Percentiles rank a stretch among this genome's conserved stretches.
phyloP scores from a whole-genome alignment of 2,113 vertebrate genomes.

The Sinosuthora webbiana region DNA sequence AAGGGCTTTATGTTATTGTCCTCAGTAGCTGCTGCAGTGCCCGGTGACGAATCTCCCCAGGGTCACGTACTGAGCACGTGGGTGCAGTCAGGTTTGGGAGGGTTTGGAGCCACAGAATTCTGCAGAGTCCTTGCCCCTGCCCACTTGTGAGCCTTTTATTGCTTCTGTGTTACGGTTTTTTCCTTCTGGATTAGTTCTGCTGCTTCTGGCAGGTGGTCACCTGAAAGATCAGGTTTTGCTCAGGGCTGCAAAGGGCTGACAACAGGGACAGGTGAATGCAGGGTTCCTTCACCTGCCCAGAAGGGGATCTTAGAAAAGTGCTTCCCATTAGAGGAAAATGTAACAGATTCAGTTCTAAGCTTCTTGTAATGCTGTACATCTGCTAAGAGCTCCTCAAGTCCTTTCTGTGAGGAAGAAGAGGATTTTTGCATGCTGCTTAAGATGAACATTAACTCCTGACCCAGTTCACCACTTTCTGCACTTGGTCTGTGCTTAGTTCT shows the following conservation, averaged over 20 bases:
- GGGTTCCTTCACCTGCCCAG: neutral
- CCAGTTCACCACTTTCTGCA: neutral
- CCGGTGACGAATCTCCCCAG: neutral
- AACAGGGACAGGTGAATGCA: neutral
- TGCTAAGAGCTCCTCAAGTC: neutral
- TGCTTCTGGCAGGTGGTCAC: neutral
- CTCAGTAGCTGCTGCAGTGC: neutral
- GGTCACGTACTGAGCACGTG: accelerated
- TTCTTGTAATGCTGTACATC: neutral
- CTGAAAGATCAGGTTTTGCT: neutral
- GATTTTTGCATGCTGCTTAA: neutral
- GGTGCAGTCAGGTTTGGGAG: neutral
- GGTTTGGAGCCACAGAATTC: neutral
- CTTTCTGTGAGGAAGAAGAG: neutral
- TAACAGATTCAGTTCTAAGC: neutral
- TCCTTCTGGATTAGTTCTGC: neutral
- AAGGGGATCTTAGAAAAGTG: neutral
- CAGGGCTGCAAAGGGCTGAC: neutral
- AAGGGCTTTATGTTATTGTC: neutral
- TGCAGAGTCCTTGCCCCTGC: neutral
- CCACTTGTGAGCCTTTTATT: neutral
- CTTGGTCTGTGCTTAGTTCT: neutral
- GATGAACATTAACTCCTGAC: neutral
- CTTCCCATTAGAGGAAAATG: neutral
- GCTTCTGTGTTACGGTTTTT: accelerated